Percentiles rank a stretch among this genome's conserved stretches.
phyloP scores from a whole-genome alignment of 2,113 vertebrate species.

The Spilogale gracilis region DNA sequence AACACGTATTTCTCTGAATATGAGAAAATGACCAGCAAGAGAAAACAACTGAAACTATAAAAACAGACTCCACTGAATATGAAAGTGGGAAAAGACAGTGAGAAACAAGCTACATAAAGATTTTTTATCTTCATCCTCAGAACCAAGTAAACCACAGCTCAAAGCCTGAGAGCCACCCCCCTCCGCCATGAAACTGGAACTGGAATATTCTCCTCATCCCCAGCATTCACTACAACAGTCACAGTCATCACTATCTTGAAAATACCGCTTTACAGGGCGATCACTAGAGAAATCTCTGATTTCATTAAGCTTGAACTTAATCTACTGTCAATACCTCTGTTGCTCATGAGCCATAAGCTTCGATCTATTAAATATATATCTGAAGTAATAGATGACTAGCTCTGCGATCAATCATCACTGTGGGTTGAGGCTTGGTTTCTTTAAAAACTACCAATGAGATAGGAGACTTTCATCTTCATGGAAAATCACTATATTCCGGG shows the following conservation, averaged over 20 bases:
- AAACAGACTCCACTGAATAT: constrained; percentile 16
- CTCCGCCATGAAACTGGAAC: not conserved
- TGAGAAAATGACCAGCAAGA: not conserved
- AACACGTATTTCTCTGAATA: not conserved
- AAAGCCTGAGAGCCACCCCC: not conserved
- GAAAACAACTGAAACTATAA: not conserved
- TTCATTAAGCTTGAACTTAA: not conserved
- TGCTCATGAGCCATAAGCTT: not conserved
- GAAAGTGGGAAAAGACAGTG: not conserved
- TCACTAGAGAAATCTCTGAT: not conserved
- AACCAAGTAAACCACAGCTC: not conserved
- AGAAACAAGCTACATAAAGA: not conserved
- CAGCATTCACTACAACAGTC: too few relatives aligned
- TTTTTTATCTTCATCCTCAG: not conserved
- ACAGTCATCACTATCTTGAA: not conserved
- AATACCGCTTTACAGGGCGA: not conserved
- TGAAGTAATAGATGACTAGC: constrained; percentile 8
- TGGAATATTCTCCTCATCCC: not conserved
- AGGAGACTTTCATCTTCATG: not conserved
- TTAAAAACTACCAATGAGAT: not conserved
- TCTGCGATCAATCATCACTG: not conserved
- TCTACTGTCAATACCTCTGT: not conserved
- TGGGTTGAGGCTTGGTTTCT: not conserved
- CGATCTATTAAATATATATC: not conserved
- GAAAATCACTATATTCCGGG: not conserved